Evolutionary conservation across 2,113 vertebrate species (phyloP).

Genomic region (Nibea coibor): DNA sequence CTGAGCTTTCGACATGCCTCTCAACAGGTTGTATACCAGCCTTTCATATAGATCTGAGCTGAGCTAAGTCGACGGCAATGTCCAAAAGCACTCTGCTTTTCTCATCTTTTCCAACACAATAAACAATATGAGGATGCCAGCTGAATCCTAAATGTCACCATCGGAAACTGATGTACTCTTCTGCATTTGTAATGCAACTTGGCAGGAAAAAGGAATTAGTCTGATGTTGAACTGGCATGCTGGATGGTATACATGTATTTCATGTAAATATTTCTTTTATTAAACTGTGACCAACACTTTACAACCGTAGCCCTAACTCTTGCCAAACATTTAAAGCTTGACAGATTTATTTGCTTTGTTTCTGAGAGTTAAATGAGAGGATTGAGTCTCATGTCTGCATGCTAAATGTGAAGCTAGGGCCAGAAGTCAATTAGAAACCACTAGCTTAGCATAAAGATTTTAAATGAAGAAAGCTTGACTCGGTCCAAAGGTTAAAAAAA

Average conservation of each 20-base stretch:
- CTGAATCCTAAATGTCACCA: not conserved
- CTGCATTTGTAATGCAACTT: not conserved
- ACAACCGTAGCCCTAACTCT: not conserved
- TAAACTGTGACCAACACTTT: not conserved
- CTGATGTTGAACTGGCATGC: not conserved
- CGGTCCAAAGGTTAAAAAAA: not conserved
- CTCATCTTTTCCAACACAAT: not conserved
- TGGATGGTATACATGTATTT: not conserved
- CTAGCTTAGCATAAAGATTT: not conserved
- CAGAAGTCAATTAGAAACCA: not conserved
- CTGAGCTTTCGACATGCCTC: slow-evolving; percentile 70
- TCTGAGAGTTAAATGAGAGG: not conserved
- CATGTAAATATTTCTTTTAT: not conserved
- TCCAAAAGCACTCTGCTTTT: slow-evolving; percentile 29
- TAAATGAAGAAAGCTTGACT: not conserved
- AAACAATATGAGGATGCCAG: not conserved
- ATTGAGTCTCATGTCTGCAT: not conserved
- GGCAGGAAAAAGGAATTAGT: not conserved
- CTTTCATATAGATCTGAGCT: slow-evolving; percentile 66
- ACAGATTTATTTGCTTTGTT: not conserved
- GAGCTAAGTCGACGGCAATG: slow-evolving; percentile 3
- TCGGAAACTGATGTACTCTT: not conserved
- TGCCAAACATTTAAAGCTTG: not conserved
- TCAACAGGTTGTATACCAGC: slow-evolving; percentile 58
- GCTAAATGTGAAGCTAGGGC: not conserved